phyloP scores from a whole-genome alignment of 1,140 invertebrate genomes.

The Hyles vespertilio region DNA sequence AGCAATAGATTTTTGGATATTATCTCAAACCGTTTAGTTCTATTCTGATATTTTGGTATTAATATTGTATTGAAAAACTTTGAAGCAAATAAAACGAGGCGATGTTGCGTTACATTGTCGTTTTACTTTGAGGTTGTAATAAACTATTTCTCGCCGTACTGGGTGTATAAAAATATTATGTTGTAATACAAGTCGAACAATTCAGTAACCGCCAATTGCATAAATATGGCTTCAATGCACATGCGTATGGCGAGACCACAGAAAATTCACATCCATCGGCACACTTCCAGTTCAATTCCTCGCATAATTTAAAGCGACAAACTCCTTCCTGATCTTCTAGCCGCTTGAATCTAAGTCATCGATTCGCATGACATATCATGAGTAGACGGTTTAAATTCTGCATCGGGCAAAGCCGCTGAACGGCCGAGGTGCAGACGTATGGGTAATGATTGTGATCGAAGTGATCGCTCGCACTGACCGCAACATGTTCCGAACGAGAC shows the following conservation, averaged over 20 bases:
- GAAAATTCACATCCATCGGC: slow-evolving; percentile 59
- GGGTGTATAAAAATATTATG: slow-evolving; percentile 5
- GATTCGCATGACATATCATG: slow-evolving; percentile 41
- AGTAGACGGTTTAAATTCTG: slow-evolving; percentile 38
- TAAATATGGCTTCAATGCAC: slow-evolving; percentile 58
- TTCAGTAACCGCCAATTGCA: slow-evolving; percentile 56
- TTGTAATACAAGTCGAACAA: slow-evolving; percentile 45
- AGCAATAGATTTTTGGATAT: too few species aligned
- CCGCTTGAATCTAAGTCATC: slow-evolving; percentile 39
- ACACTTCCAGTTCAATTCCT: slow-evolving; percentile 63
- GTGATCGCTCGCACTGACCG: slow-evolving; percentile 55
- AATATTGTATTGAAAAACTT: too few species aligned
- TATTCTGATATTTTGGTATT: too few species aligned
- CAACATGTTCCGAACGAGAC: slow-evolving; percentile 62
- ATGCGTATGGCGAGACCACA: slow-evolving; percentile 58
- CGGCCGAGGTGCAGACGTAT: slow-evolving; percentile 33
- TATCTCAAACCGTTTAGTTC: too few species aligned
- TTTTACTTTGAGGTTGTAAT: too few species aligned
- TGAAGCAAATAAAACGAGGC: too few species aligned
- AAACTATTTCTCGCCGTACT: too few species aligned
- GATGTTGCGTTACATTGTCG: too few species aligned
- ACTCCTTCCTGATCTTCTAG: slow-evolving; percentile 48
- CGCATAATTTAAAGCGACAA: slow-evolving; percentile 60
- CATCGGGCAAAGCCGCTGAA: slow-evolving; percentile 42
- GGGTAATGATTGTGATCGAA: slow-evolving; percentile 58